These are phyloP conservation scores for Tigriopus japonicus DNA, from an alignment of 1,140 invertebrate genomes.

Conservation along the genomic window DNA sequence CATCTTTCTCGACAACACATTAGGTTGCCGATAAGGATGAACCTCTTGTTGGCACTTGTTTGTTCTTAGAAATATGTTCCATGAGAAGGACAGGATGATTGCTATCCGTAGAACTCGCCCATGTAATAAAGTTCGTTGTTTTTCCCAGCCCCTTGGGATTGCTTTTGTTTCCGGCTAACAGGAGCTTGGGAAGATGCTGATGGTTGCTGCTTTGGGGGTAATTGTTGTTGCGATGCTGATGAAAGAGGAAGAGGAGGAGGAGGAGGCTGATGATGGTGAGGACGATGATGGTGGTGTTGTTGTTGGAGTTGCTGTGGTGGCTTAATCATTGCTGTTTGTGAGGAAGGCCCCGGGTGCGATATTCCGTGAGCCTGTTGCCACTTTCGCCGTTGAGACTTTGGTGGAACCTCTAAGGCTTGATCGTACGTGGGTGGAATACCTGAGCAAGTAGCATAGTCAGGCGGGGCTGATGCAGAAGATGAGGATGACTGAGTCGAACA, in stretches of 20 bases:
- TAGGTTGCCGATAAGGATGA: too few species aligned
- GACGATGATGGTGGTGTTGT: not conserved
- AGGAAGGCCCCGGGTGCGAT: too few species aligned
- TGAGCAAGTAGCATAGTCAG: conserved; percentile 3
- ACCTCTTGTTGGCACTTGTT: too few species aligned
- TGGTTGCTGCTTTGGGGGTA: not conserved
- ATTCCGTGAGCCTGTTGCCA: not conserved
- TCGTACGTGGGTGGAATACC: not conserved
- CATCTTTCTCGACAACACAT: too few species aligned
- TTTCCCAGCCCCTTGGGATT: not conserved
- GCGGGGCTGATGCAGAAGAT: not conserved
- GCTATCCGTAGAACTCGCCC: conserved; percentile 8
- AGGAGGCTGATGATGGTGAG: not conserved
- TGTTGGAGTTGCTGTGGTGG: too few species aligned
- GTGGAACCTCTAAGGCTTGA: not conserved
- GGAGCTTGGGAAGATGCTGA: not conserved
- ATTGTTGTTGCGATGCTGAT: not conserved
- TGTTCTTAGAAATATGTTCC: too few species aligned
- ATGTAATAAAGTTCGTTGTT: conserved; percentile 6
- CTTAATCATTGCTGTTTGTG: too few species aligned
- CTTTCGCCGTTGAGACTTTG: not conserved
- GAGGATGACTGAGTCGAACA: conserved; percentile 5
- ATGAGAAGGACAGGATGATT: not conserved
- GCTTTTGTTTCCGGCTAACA: not conserved
- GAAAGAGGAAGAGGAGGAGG: not conserved